A percentile compares a stretch with the other conserved stretches of the same genome.
These are phyloP conservation scores for Platerodrilus igneus DNA, from an alignment of 2,888 invertebrate species.

Conservation along the genomic window DNA sequence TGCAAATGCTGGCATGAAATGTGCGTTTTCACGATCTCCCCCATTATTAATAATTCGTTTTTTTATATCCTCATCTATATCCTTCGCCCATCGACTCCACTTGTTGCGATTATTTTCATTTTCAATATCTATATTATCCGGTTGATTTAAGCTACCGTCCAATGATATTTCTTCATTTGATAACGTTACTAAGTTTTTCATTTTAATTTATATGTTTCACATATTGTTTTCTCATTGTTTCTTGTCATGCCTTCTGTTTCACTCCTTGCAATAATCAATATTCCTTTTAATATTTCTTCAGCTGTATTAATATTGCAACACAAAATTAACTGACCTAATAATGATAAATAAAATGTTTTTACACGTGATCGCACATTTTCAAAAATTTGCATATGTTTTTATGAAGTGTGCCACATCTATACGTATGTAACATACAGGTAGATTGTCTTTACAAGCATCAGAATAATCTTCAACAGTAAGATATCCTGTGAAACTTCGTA, in stretches of 20 bases:
- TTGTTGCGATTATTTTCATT: neutral
- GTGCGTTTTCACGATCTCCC: slow-evolving; percentile 9
- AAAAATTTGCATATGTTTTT: slow-evolving; percentile 11
- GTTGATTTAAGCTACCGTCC: neutral
- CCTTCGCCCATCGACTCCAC: slow-evolving; percentile 2
- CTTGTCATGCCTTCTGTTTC: slow-evolving; percentile 9
- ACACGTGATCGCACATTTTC: neutral
- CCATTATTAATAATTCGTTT: neutral
- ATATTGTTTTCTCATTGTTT: neutral
- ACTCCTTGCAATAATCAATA: slow-evolving; percentile 2
- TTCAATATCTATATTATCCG: neutral
- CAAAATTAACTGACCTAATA: slow-evolving; percentile 9
- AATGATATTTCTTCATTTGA: neutral
- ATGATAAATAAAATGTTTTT: slow-evolving; percentile 6
- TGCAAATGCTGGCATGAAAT: slow-evolving; percentile 6
- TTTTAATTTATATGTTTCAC: slow-evolving; percentile 4
- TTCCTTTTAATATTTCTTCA: slow-evolving; percentile 4
- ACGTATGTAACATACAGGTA: slow-evolving; percentile 8
- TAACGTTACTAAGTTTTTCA: neutral
- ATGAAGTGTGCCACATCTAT: slow-evolving; percentile 12
- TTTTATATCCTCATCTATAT: neutral
- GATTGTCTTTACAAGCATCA: neutral
- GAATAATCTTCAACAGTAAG: neutral
- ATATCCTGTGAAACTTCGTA: slow-evolving; percentile 1
- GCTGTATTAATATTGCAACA: neutral